Evolutionary conservation across 2,797 vertebrate species (phyloP).

Genomic region (Gymnopithys bicolor): DNA sequence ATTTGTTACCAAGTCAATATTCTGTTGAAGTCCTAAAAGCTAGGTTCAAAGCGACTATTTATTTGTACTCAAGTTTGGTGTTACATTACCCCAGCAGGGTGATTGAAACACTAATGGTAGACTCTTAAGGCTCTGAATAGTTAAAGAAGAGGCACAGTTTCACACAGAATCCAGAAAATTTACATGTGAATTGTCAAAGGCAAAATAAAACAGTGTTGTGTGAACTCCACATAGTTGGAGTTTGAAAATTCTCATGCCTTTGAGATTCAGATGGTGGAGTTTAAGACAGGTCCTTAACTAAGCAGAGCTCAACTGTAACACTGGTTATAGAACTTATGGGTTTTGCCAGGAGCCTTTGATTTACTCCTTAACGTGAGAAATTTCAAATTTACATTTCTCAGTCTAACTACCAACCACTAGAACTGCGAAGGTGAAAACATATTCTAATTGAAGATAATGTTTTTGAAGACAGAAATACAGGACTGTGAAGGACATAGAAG

Average conservation of each 20-base stretch:
- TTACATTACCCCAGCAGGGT: not conserved
- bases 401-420: not conserved
- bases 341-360: not conserved
- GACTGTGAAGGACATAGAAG: not conserved
- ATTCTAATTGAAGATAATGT: not conserved
- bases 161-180: not conserved
- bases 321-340: not conserved
- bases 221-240: not conserved
- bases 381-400: not conserved
- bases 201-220: not conserved
- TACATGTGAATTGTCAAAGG: slow-evolving; percentile 1
- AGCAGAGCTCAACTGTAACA: not conserved
- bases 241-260: not conserved
- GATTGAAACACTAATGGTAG: not conserved
- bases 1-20: not conserved
- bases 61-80: not conserved
- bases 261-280: not conserved
- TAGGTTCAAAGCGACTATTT: slow-evolving; percentile 12
- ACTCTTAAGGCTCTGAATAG: not conserved
- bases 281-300: not conserved
- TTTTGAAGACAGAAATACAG: not conserved
- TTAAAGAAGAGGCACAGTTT: not conserved
- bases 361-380: not conserved
- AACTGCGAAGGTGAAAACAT: not conserved
- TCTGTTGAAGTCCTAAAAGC: not conserved